These are phyloP conservation scores for Bibio marci DNA, from an alignment of 2,888 invertebrate genomes.

Conservation along the genomic window DNA sequence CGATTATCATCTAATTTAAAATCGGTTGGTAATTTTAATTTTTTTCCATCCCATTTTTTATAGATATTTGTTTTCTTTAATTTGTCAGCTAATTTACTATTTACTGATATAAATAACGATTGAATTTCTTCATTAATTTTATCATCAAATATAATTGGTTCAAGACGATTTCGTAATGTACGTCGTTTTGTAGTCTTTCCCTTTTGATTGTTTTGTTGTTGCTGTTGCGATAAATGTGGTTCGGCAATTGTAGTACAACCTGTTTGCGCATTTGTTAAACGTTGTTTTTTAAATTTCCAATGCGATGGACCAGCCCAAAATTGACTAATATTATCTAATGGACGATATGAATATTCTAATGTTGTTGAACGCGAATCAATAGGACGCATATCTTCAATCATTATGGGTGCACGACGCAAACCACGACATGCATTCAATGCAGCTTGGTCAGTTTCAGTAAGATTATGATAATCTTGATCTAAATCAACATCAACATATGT, in stretches of 20 bases:
- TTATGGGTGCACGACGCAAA: conserved; percentile 23
- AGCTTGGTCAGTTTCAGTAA: conserved; percentile 25
- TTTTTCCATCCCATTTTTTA: conserved; percentile 28
- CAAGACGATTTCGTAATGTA: neutral
- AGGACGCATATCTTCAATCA: conserved; percentile 41
- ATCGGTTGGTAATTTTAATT: conserved; percentile 24
- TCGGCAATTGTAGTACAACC: neutral
- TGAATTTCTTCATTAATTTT: conserved; percentile 17
- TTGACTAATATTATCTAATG: conserved; percentile 29
- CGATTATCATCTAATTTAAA: conserved; percentile 18
- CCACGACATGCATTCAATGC: conserved; percentile 24
- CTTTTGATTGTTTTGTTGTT: neutral
- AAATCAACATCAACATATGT: conserved; percentile 22
- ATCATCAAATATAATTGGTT: conserved; percentile 17
- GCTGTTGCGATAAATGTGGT: too few relatives aligned
- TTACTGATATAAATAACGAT: conserved; percentile 16
- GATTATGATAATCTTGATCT: conserved; percentile 23
- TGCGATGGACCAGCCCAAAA: conserved; percentile 72
- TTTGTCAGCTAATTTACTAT: conserved; percentile 16
- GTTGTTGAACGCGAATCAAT: conserved; percentile 29
- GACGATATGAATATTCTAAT: conserved; percentile 56
- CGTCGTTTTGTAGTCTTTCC: neutral
- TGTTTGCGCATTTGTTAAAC: neutral
- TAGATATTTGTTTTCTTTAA: conserved; percentile 21
- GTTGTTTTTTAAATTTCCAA: conserved; percentile 51